phyloP scores from a whole-genome alignment of 2,797 vertebrate species.

The Melanotaenia maccullochi region DNA sequence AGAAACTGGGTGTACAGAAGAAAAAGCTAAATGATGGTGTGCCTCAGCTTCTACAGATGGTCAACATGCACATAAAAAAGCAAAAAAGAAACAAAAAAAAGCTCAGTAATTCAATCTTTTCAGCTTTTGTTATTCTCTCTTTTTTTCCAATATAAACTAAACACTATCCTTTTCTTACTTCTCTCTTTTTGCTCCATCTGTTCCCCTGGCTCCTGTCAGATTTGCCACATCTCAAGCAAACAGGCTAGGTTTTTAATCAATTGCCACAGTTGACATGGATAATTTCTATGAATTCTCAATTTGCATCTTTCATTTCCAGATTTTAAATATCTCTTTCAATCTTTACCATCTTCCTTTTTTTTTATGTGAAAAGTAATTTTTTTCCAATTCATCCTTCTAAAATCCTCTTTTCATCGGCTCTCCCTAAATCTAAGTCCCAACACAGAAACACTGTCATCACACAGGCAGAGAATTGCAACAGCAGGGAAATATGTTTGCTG shows the following conservation, averaged over 20 bases:
- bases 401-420: slow-evolving; percentile 57
- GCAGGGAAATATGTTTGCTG: slow-evolving; percentile 79
- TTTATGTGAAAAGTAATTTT: slow-evolving; percentile 42
- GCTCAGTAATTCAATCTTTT: slow-evolving; percentile 9
- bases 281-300: slow-evolving; percentile 16
- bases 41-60: too few relatives aligned
- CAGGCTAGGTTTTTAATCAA: slow-evolving; percentile 45
- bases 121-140: not conserved
- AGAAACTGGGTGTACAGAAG: slow-evolving; percentile 2
- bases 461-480: slow-evolving; percentile 71
- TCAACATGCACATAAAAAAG: too few relatives aligned
- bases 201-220: slow-evolving; percentile 8
- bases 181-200: not conserved
- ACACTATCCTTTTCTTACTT: slow-evolving; percentile 10
- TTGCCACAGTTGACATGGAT: slow-evolving; percentile 21
- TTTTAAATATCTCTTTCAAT: slow-evolving; percentile 37
- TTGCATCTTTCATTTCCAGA: slow-evolving; percentile 17
- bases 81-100: not conserved
- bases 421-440: slow-evolving; percentile 63
- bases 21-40: not conserved
- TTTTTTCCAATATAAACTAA: slow-evolving; percentile 14
- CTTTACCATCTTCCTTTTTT: slow-evolving; percentile 15
- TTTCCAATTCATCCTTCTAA: slow-evolving; percentile 14
- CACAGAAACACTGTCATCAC: slow-evolving; percentile 72
- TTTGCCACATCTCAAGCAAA: slow-evolving; percentile 35